Base-by-base conservation (phyloP, 2,113 vertebrate genomes). In the Chaetodon trifascialis region DNA sequence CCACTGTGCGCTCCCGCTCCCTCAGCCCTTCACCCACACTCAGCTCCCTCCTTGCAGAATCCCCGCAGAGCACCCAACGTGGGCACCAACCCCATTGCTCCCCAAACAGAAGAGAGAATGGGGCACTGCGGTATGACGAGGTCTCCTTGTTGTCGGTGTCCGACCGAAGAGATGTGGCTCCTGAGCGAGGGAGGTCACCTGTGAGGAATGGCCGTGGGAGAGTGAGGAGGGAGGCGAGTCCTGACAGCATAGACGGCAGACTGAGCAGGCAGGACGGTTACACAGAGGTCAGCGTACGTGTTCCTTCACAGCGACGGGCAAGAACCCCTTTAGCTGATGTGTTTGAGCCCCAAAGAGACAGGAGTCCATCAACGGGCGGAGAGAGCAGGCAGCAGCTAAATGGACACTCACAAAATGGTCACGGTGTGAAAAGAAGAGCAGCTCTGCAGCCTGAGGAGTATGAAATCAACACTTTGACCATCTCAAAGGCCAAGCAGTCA, bases 401-500 rank as follows among this genome's bases (percentile, higher is more conserved):
- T 56, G 73, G 70, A 76, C 83, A 90, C 81, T 73, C 19, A 56
- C 69, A 60, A 71, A 92, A 62, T 17, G 89, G 72, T 66, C 83
- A 87, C 5, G 65, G 65, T 60, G 76, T 68, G 51, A 82, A 44
- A 49, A 86, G 60, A 58, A 86, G 78, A 80, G 34, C 59, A 44
- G 52, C 70, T 49, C 52, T 77, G 25, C 47, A 76, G 52, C 58
- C 75, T 1, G 89, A 94, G 59, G 95, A 96, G 23, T 96, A 94
- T 85, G 94, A 91, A 75, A 89, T 97, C 85, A 90, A 93, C 51
- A 96, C 95, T 0, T 92, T 99, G 80, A 95, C 91, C 0, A 95
- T 99, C 70, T 96, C 97, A 73, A 99, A 99, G 92, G 94, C 94
- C 90, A 97, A 97, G 89, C 97, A 96, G 79, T 99, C 97, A 0